These are phyloP conservation scores for Sebastes iracundus DNA, from an alignment of 2,797 vertebrate species.

Conservation along the genomic window DNA sequence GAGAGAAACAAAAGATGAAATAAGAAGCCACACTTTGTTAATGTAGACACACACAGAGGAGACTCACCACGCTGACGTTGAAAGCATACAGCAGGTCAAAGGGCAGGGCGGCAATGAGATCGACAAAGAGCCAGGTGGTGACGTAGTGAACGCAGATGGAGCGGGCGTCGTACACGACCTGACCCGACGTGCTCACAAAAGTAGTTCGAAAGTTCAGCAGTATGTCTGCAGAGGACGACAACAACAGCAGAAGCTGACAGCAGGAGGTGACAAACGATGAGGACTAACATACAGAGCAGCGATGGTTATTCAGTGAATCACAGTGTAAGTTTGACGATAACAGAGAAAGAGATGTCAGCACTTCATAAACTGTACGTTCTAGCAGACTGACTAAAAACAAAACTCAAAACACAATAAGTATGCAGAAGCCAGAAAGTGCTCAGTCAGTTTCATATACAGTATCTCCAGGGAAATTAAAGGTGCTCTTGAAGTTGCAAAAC, in stretches of 20 bases:
- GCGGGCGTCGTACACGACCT: conserved; percentile 97
- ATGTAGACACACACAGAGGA: conserved; percentile 18
- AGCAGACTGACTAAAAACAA: not conserved
- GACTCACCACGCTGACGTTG: conserved; percentile 92
- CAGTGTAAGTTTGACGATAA: not conserved
- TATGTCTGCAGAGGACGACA: conserved; percentile 86
- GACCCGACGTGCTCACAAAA: conserved; percentile 97
- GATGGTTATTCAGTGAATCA: not conserved
- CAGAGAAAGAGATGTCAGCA: not conserved
- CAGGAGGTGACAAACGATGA: not conserved
- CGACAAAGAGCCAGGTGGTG: conserved; percentile 98
- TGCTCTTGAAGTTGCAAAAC: too few relatives aligned
- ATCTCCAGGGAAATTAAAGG: too few relatives aligned
- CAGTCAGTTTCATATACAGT: too few relatives aligned
- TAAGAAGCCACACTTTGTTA: not conserved
- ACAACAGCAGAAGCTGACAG: conserved; percentile 9
- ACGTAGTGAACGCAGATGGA: conserved; percentile 98
- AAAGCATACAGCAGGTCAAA: conserved; percentile 98
- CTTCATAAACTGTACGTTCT: not conserved
- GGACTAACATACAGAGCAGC: not conserved
- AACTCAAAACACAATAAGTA: not conserved
- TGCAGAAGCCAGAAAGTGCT: not conserved
- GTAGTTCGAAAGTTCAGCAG: conserved; percentile 97
- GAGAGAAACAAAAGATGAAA: not conserved
- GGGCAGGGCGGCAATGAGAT: conserved; percentile 95